Evolutionary conservation across 2,797 vertebrate genomes (phyloP), one percentile per base, ranked within the genome.

Genomic region (Amazona ochrocephala): DNA sequence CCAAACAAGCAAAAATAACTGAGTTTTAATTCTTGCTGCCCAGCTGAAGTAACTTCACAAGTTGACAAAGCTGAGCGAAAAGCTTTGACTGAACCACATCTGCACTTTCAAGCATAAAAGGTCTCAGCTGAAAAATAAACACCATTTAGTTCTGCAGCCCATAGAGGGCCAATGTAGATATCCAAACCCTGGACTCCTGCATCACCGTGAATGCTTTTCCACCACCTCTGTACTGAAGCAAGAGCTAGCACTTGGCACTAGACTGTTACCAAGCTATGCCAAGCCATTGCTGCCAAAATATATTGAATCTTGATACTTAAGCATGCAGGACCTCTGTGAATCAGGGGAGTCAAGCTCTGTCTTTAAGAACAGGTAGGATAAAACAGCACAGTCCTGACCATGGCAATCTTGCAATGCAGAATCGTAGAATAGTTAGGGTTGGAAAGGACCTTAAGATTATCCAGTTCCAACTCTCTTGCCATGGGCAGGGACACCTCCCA

Each of bases 401-500:
- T 1, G 3, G 42, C 27, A 32, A 60, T 45, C 32, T 50, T 61
- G 37, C 39, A 64, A 51, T 3, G 1, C 68, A 48, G 48, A 48
- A 48, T 48, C 48, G 13, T 26, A 48, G 24, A 26, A 48, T 14
- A 26, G 48, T 48, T 2, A 26, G 13, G 24, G 48, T 3, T 48
- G 48, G 48, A 48, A 48, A 48, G 48, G 48, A 48, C 48, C 48
- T 48, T 0, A 48, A 48, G 23, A 5, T 48, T 24, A 26, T 26
- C 13, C 13, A 48, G 48, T 48, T 48, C 24, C 48, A 48, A 48
- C 48, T 24, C 13, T 24, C 24, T 4, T 48, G 24, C 48, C 24
- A 48, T 0, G 8, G 48, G 48, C 24, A 48, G 48, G 24, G 48
- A 14, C 5, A 48, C 8, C 23, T 48, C 23, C 0, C 23, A 48